phyloP scores from a whole-genome alignment of 2,113 vertebrate genomes.

The Phaethon lepturus region DNA sequence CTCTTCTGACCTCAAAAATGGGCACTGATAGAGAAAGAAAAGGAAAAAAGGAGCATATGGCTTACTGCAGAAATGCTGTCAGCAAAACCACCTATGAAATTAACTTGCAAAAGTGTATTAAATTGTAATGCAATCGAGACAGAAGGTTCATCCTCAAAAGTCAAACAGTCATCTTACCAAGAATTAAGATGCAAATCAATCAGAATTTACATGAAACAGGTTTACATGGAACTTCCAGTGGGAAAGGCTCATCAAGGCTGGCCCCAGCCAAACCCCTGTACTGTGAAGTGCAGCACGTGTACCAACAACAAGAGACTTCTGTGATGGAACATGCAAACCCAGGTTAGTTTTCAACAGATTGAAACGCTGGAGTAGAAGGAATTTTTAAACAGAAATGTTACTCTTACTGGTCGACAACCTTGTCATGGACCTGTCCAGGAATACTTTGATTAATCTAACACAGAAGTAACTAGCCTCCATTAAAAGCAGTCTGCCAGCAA shows the following conservation, averaged over 20 bases:
- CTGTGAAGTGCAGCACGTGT: background rate
- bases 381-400: background rate
- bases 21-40: background rate
- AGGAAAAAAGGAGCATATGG: background rate
- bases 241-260: background rate
- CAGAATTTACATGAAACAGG: background rate
- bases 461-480: background rate
- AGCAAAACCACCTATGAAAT: background rate
- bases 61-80: background rate
- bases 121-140: background rate
- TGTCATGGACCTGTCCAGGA: background rate
- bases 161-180: background rate
- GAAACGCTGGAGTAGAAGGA: background rate
- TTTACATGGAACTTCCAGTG: background rate
- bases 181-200: background rate
- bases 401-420: background rate
- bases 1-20: background rate
- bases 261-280: background rate
- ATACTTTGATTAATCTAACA: background rate
- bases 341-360: background rate
- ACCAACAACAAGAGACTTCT: background rate
- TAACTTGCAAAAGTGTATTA: background rate
- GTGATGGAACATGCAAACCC: background rate
- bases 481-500: background rate
- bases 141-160: background rate